Base-by-base conservation (phyloP, 2,113 vertebrate species). In the Cryptoleucopteryx plumbea region DNA sequence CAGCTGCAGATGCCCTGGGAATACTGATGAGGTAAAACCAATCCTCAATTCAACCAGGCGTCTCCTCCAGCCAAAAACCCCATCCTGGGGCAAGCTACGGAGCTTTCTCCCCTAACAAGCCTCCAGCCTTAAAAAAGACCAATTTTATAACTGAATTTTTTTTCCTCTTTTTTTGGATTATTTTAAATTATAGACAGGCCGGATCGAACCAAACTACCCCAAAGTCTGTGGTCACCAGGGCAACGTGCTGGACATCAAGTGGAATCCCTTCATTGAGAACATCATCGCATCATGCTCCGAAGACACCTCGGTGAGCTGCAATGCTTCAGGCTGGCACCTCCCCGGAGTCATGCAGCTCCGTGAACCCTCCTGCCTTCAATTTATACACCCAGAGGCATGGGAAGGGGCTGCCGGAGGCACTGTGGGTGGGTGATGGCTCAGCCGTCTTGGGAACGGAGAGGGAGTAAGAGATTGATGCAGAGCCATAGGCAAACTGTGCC, bases 201-300 rank as follows among this genome's bases (percentile, higher is more conserved):
- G 99, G 52, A 99, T 99, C 50, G 99, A 99, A 40, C 99, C 99
- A 11, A 99, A 99, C 94, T 98, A 99, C 96, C 99, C 99, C 55
- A 99, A 99, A 94, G 98, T 99, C 38, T 99, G 99, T 0, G 99
- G 99, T 4, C 99, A 99, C 97, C 99, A 99, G 77, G 99, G 99
- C 67, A 99, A 99, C 0, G 99, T 99, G 31, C 98, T 99, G 96
- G 99, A 99, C 73, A 99, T 99, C 98, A 99, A 99, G 89, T 99
- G 99, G 99, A 99, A 99, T 42, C 99, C 99, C n/a, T 99, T 99
- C 97, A 99, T 99, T 65, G 99, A 99, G 87, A 99, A 99, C 98
- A 98, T 99, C 97, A 98, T 99, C 2, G 99, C 99, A 0, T 99
- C 99, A 0, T 99, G 99, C 97, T 99, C 99, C 0, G 99, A 99